Evolutionary conservation across 1,140 invertebrate genomes (phyloP).

Genomic region (Cecropterus lyciades): DNA sequence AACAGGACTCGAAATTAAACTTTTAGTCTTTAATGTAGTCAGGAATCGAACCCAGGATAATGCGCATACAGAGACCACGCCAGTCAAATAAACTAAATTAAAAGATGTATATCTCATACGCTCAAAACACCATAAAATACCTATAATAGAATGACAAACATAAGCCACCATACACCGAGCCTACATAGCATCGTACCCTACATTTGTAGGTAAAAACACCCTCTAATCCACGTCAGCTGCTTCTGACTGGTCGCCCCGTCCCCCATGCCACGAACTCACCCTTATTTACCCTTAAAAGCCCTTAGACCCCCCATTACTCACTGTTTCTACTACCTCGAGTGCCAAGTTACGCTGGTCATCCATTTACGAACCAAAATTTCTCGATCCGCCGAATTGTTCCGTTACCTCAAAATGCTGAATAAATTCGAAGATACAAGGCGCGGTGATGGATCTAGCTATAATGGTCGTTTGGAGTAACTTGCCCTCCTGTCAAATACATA

Average conservation of each 20-base stretch:
- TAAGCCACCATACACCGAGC: constrained; percentile 34
- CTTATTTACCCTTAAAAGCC: constrained; percentile 61
- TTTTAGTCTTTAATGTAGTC: no score
- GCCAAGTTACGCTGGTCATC: constrained; percentile 52
- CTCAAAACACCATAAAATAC: constrained; percentile 3
- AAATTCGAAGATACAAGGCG: constrained; percentile 32
- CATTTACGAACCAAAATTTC: constrained; percentile 43
- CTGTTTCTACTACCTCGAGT: constrained; percentile 38
- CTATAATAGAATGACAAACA: constrained; percentile 20
- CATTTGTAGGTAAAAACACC: constrained; percentile 76
- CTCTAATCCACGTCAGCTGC: constrained; percentile 80
- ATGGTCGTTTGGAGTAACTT: constrained; percentile 48
- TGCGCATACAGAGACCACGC: no score
- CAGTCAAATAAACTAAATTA: no score
- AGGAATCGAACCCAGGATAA: no score
- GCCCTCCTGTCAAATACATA: constrained; percentile 75
- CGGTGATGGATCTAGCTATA: constrained; percentile 39
- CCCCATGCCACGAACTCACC: constrained; percentile 50
- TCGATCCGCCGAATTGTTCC: constrained; percentile 48
- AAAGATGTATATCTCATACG: no score
- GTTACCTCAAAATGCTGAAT: constrained; percentile 15
- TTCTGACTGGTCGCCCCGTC: constrained; percentile 71
- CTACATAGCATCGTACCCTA: constrained; percentile 59
- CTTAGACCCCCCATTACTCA: constrained; percentile 46
- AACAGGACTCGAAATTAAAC: no score